A percentile compares a stretch with the other conserved stretches of the same genome.
phyloP scores from a whole-genome alignment of 1,140 invertebrate genomes.

The Eurosta solidaginis region DNA sequence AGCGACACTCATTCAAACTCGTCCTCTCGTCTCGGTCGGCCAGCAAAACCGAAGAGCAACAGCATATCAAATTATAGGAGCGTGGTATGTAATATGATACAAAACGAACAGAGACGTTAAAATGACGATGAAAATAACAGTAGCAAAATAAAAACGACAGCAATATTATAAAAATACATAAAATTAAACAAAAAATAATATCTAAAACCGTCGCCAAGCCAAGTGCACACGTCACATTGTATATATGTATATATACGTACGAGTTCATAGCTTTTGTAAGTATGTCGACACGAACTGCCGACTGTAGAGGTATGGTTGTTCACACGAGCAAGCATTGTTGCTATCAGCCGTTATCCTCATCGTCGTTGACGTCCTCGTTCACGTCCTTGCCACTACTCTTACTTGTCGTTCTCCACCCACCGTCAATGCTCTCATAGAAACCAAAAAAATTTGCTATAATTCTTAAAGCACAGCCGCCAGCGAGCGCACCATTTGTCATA shows the following conservation, averaged over 20 bases:
- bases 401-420: background rate
- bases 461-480: background rate
- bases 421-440: background rate
- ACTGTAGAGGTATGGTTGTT: background rate
- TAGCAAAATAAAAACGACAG: background rate
- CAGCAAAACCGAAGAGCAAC: conserved; percentile 1
- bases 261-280: too few relatives aligned
- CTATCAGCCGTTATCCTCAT: background rate
- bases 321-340: background rate
- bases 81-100: background rate
- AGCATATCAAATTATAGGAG: background rate
- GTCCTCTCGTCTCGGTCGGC: conserved; percentile 5
- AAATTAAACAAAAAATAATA: too few relatives aligned
- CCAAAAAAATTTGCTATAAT: background rate
- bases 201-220: background rate
- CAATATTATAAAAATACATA: conserved; percentile 16
- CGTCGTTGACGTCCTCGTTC: background rate
- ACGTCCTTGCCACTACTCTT: conserved; percentile 22
- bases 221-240: background rate
- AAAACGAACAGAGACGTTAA: background rate
- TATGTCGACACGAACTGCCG: background rate
- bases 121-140: background rate
- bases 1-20: conserved; percentile 4
- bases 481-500: background rate
- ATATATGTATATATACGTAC: background rate